Evolutionary conservation across 2,888 invertebrate genomes (phyloP).

Genomic region (Vesta saturnalis): DNA sequence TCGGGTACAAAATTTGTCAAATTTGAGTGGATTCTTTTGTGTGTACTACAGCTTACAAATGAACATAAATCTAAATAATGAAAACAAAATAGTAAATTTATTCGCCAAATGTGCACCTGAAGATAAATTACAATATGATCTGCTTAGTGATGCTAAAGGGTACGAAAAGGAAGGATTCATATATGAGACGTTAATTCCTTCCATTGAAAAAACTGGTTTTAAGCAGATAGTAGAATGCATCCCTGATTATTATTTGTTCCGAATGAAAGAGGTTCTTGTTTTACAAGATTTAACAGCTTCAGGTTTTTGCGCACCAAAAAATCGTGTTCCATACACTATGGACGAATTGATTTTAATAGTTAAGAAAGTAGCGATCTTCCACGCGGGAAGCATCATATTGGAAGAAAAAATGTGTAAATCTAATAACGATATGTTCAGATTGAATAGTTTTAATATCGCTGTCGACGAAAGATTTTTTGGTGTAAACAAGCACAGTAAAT

Average conservation of each 20-base stretch:
- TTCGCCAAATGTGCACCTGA: slow-evolving; percentile 49
- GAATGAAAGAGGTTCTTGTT: slow-evolving; percentile 15
- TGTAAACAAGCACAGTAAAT: not conserved
- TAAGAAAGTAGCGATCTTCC: slow-evolving; percentile 18
- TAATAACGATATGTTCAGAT: not conserved
- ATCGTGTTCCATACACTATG: slow-evolving; percentile 1
- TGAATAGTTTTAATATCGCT: slow-evolving; percentile 8
- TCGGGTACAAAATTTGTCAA: slow-evolving; percentile 36
- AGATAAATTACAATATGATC: slow-evolving; percentile 33
- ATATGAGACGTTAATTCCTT: slow-evolving; percentile 8
- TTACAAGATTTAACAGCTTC: slow-evolving; percentile 17
- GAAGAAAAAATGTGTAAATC: slow-evolving; percentile 18
- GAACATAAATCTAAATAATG: slow-evolving; percentile 42
- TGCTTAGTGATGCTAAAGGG: slow-evolving; percentile 38
- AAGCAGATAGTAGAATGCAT: slow-evolving; percentile 8
- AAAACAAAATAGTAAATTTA: slow-evolving; percentile 38
- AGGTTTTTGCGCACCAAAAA: slow-evolving; percentile 4
- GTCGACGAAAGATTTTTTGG: slow-evolving; percentile 17
- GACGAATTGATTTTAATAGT: slow-evolving; percentile 18
- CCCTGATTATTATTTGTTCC: slow-evolving; percentile 9
- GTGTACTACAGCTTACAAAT: slow-evolving; percentile 50
- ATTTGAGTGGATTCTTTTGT: slow-evolving; percentile 49
- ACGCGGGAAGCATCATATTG: slow-evolving; percentile 16
- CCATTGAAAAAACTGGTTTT: slow-evolving; percentile 4
- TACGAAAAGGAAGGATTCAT: slow-evolving; percentile 22